Percentiles rank a stretch among this genome's conserved stretches.
phyloP scores from a whole-genome alignment of 2,888 invertebrate species.

The Zeuzera pyrina region DNA sequence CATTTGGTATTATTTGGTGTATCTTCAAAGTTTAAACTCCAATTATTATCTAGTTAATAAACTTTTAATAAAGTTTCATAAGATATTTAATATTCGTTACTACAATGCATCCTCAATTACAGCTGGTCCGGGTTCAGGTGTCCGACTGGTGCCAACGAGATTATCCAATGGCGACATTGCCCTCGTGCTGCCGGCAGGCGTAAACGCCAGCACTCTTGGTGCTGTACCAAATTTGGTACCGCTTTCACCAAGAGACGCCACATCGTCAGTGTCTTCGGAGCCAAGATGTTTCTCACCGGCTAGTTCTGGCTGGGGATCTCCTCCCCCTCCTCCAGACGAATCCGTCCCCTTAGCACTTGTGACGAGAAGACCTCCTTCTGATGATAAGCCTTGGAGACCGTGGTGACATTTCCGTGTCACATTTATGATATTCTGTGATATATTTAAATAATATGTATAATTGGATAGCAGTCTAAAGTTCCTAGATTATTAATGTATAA shows the following conservation, averaged over 20 bases:
- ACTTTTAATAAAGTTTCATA: too few relatives aligned
- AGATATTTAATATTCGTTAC: too few relatives aligned
- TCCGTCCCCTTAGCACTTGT: conserved; percentile 80
- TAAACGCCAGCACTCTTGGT: conserved; percentile 61
- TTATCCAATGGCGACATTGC: conserved; percentile 89
- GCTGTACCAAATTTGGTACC: conserved; percentile 81
- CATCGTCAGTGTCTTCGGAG: conserved; percentile 79
- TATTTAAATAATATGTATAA: conserved; percentile 26
- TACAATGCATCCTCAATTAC: too few relatives aligned
- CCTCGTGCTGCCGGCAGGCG: conserved; percentile 80
- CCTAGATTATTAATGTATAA: conserved; percentile 3
- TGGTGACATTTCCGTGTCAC: conserved; percentile 71
- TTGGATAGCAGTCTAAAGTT: conserved; percentile 25
- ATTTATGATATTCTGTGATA: conserved; percentile 32
- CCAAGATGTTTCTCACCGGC: conserved; percentile 74
- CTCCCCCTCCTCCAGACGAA: conserved; percentile 51
- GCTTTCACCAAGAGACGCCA: conserved; percentile 81
- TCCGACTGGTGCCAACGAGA: conserved; percentile 86
- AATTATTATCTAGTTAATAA: too few relatives aligned
- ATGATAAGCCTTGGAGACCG: conserved; percentile 87
- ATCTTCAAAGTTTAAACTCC: too few relatives aligned
- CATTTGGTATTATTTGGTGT: too few relatives aligned
- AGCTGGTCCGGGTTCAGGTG: conserved; percentile 79
- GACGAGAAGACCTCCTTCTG: conserved; percentile 75
- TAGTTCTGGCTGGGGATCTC: conserved; percentile 63